phyloP scores from a whole-genome alignment of 2,888 invertebrate species.

The Escarpia spicata region DNA sequence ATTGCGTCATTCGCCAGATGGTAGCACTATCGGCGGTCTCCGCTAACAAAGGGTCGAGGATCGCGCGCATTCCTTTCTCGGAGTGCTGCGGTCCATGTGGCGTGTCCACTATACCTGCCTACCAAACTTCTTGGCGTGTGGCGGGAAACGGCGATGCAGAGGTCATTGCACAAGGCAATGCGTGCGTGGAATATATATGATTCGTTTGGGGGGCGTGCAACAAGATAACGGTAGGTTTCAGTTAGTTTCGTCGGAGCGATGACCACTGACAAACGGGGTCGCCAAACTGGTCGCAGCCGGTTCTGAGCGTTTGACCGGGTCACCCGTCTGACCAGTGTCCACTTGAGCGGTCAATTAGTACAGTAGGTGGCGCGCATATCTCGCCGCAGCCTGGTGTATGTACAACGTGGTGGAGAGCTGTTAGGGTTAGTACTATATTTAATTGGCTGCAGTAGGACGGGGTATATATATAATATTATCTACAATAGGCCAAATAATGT shows the following conservation, averaged over 20 bases:
- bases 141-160: not conserved
- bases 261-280: not conserved
- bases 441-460: not conserved
- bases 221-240: not conserved
- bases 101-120: not conserved
- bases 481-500: too few species aligned
- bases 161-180: not conserved
- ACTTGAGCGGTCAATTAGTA: not conserved
- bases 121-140: not conserved
- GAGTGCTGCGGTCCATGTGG: not conserved
- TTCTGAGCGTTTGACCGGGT: not conserved
- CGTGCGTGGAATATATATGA: not conserved
- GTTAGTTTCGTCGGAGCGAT: not conserved
- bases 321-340: not conserved
- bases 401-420: not conserved
- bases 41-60: not conserved
- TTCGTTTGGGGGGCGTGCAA: not conserved
- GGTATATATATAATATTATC: too few species aligned
- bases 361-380: not conserved
- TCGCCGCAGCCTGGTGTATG: not conserved
- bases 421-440: not conserved
- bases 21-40: not conserved
- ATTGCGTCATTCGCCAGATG: constrained; percentile 6
- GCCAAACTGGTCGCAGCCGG: constrained; percentile 1
- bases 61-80: constrained; percentile 11